Evolutionary conservation across 2,797 vertebrate genomes (phyloP), one percentile per base, ranked within the genome.

Genomic region (Liparis tanakae): DNA sequence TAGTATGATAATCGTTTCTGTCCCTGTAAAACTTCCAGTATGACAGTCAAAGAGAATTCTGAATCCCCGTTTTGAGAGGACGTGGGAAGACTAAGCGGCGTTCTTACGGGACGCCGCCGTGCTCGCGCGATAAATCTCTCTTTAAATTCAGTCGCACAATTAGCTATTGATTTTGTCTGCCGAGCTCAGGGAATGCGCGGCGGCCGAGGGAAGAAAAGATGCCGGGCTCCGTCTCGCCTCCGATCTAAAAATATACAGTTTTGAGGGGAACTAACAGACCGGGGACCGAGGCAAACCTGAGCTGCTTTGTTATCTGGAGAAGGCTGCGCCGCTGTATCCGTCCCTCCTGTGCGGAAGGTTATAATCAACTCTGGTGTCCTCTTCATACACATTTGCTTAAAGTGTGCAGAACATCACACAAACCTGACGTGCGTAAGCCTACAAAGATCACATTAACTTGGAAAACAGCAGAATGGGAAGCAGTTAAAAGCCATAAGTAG

Each of bases 201-300:
- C 58, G 51, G 55, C 55, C 37, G 53, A 71, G 50, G 15, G n/a
- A 68, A 39, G 17, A 39, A 20, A 37, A 34, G 30, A 51, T 20
- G 62, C 62, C 66, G 62, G 43, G 68, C 30, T 72, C 55, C 70
- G 78, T 41, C 62, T 77, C 39, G 13, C 9, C 4, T 41, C 63
- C 72, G 36, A 57, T 74, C 84, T 88, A 81, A 84, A 87, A 85
- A 87, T 88, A 85, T 62, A 50, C 72, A 50, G 51, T 64, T 81
- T 70, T 84, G 84, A 85, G 30, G 36, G 78, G 67, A 79, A 76
- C 34, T 70, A 82, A 83, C 79, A 75, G 78, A 84, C 17, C 33
- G 8, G 51, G 69, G 72, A 64, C 44, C 12, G 25, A 63, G 76
- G 56, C 33, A 79, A 74, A 87, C 71, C 80, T 83, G 78, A 84